phyloP scores from a whole-genome alignment of 2,113 vertebrate genomes.

The Sula dactylatra region DNA sequence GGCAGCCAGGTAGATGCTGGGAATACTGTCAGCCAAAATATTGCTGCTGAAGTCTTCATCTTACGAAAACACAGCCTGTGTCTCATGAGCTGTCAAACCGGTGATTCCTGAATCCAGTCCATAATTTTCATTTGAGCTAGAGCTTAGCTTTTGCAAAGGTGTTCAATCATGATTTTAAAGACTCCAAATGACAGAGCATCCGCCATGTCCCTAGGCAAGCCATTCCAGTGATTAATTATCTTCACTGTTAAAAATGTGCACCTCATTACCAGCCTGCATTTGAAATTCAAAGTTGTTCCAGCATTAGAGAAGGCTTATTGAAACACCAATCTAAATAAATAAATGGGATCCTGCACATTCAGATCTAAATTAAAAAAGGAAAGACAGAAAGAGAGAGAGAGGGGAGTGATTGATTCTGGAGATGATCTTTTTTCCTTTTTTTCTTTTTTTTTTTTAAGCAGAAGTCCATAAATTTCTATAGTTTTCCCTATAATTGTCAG shows the following conservation, averaged over 20 bases:
- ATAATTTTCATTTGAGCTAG: background rate
- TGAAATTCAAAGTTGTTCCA: constrained; percentile 47
- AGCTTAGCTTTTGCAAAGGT: background rate
- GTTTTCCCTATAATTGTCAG: background rate
- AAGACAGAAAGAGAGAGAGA: background rate
- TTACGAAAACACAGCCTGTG: background rate
- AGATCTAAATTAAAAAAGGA: background rate
- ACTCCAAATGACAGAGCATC: constrained; percentile 58
- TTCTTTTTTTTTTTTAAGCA: background rate
- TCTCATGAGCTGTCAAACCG: background rate
- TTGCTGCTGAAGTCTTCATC: background rate
- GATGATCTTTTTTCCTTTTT: background rate
- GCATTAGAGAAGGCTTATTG: background rate
- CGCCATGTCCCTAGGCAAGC: constrained; percentile 49
- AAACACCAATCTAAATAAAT: constrained; percentile 18
- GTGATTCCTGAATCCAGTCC: constrained; percentile 36
- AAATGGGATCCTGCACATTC: background rate
- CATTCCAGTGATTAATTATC: constrained; percentile 53
- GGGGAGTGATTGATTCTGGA: background rate
- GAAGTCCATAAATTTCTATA: background rate
- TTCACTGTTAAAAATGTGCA: constrained; percentile 39
- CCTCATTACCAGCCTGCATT: constrained; percentile 47
- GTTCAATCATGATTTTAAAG: constrained; percentile 58
- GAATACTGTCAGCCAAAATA: background rate
- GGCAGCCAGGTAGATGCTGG: background rate